Percentiles rank a stretch among this genome's conserved stretches.
phyloP scores from a whole-genome alignment of 2,113 vertebrate genomes.

The Onychostoma macrolepis region DNA sequence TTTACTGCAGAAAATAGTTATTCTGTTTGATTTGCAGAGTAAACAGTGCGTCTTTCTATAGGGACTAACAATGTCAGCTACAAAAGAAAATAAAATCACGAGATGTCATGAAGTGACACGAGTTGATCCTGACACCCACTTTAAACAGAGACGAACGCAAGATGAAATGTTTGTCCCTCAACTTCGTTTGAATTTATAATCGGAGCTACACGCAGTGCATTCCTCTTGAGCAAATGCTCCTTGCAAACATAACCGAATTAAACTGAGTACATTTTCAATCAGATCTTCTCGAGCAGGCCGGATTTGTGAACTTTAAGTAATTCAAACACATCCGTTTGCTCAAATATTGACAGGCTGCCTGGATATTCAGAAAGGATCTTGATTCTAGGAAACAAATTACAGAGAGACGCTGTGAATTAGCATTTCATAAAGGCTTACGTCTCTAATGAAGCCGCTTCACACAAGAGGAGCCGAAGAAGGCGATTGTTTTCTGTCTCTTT shows the following conservation, averaged over 20 bases:
- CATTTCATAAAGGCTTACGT: not conserved
- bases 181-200: constrained; percentile 48
- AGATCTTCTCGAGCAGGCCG: not conserved
- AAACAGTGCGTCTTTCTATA: not conserved
- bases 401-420: constrained; percentile 5
- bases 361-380: not conserved
- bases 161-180: constrained; percentile 42
- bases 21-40: not conserved
- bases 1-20: not conserved
- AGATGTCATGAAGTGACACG: not conserved
- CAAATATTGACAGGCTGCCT: constrained; percentile 8
- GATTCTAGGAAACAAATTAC: constrained; percentile 8
- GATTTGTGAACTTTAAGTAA: constrained; percentile 2
- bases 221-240: constrained; percentile 23
- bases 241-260: not conserved
- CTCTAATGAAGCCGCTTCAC: constrained; percentile 8
- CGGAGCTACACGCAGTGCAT: not conserved
- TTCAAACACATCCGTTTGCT: constrained; percentile 3
- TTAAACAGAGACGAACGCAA: constrained; percentile 28
- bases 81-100: constrained; percentile 15
- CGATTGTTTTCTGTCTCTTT: not conserved
- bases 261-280: not conserved
- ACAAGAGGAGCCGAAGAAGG: not conserved
- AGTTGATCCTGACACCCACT: constrained; percentile 26
- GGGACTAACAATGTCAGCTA: not conserved